Evolutionary conservation across 2,113 vertebrate species (phyloP).

Genomic region (Diadophis punctatus): DNA sequence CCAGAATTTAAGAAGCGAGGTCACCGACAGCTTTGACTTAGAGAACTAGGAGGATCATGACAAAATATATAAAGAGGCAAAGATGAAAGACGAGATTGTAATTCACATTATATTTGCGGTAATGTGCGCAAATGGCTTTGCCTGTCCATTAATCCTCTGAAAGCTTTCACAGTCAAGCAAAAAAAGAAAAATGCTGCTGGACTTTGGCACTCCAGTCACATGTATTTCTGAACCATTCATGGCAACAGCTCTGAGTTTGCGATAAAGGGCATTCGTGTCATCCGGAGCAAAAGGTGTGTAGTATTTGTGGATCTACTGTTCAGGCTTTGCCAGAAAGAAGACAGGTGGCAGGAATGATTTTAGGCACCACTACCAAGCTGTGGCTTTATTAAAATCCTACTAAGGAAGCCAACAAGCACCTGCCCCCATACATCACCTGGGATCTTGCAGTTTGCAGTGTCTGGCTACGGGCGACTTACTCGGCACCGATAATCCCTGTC

Average conservation of each 20-base stretch:
- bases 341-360: constrained; percentile 30
- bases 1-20: constrained; percentile 42
- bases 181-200: constrained; percentile 31
- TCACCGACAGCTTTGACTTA: constrained; percentile 49
- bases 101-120: constrained; percentile 46
- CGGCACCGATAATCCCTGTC: constrained; percentile 36
- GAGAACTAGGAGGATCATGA: constrained; percentile 49
- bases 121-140: constrained; percentile 55
- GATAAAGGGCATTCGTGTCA: background rate
- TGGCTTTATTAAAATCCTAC: constrained; percentile 50
- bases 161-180: constrained; percentile 35
- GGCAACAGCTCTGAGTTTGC: background rate
- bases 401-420: constrained; percentile 33
- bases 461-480: constrained; percentile 21
- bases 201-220: background rate
- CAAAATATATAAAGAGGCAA: constrained; percentile 50
- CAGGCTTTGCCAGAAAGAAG: constrained; percentile 31
- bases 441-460: constrained; percentile 36
- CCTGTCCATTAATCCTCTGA: constrained; percentile 47
- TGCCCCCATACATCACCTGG: constrained; percentile 35
- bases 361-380: constrained; percentile 19
- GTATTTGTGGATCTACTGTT: constrained; percentile 14
- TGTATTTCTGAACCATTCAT: background rate
- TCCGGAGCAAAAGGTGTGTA: background rate
- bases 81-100: constrained; percentile 52